Evolutionary conservation across 2,113 vertebrate species (phyloP), one percentile per base, ranked within the genome.

Genomic region (Proterorhinus semilunaris): DNA sequence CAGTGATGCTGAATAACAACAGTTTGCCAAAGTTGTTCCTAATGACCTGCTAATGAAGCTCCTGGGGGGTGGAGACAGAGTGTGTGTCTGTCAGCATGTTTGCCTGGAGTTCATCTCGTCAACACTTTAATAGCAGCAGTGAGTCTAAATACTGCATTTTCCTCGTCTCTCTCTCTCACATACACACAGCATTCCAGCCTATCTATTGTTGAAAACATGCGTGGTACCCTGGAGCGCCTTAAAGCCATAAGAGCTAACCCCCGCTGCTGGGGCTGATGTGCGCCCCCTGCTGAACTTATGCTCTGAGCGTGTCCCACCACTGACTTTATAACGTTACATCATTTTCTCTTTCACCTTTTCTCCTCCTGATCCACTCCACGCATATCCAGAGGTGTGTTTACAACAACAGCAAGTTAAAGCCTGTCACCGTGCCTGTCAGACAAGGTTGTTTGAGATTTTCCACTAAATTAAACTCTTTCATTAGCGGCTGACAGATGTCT

Each of bases 401-500:
- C 66, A 66, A 52, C 69, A 69, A 55, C 84, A 16, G 78, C 71
- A 50, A 84, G 84, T 87, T 84, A 88, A 86, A 84, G 86, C 80
- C 82, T 82, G 83, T 88, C 83, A 82, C 82, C 66, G 68, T 43
- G 72, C 86, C 84, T 74, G 75, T 85, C 81, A 86, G 86, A 86
- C 83, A 78, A 84, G 84, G 87, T 89, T 89, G 88, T 91, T 80
- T 85, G 75, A 91, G 77, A 88, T 88, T 90, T 91, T 89, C 88
- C 90, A 83, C 83, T 87, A 91, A 92, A 91, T 90, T 87, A 87
- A 91, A 88, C 78, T 86, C 86, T 89, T 90, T 92, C 89, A 91
- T 92, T 88, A 90, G 88, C 11, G 78, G 81, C 84, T 89, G 88
- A 90, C 89, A 90, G 86, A 88, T 89, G 87, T 87, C 80, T 84